phyloP scores from a whole-genome alignment of 2,113 vertebrate genomes.

The Corythornis cristatus region DNA sequence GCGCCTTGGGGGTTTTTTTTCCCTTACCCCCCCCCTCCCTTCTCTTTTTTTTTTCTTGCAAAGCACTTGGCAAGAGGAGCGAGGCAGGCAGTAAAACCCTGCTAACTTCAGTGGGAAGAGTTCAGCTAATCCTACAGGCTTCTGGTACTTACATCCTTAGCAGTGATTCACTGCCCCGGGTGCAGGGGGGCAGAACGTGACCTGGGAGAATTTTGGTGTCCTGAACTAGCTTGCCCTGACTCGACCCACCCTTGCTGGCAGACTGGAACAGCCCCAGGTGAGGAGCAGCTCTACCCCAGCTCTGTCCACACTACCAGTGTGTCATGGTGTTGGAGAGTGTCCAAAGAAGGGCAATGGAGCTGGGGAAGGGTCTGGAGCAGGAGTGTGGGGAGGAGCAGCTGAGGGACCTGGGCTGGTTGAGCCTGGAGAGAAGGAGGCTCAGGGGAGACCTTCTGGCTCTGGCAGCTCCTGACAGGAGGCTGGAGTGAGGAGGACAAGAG shows the following conservation, averaged over 20 bases:
- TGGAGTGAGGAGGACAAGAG: too few relatives aligned
- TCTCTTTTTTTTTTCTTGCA: not conserved
- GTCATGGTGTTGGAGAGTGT: not conserved
- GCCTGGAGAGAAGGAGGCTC: too few relatives aligned
- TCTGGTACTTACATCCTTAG: not conserved
- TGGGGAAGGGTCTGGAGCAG: too few relatives aligned
- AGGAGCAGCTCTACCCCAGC: not conserved
- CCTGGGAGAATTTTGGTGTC: not conserved
- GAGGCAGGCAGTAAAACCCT: not conserved
- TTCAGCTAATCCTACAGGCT: not conserved
- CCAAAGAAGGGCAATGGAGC: too few relatives aligned
- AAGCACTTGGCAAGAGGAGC: not conserved
- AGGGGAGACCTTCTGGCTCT: too few relatives aligned
- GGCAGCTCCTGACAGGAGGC: too few relatives aligned
- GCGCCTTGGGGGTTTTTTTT: not conserved
- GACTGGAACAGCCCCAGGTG: not conserved
- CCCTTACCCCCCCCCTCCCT: too few relatives aligned
- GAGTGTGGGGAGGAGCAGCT: too few relatives aligned
- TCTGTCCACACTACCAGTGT: not conserved
- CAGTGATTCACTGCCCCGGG: not conserved
- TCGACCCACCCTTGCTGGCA: accelerated
- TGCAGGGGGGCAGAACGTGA: not conserved
- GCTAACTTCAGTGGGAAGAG: not conserved
- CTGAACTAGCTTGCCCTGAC: not conserved
- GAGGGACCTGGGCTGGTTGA: too few relatives aligned